These are phyloP conservation scores for Caenorhabditis becei DNA, from an alignment of 2,888 invertebrate species.

Conservation along the genomic window DNA sequence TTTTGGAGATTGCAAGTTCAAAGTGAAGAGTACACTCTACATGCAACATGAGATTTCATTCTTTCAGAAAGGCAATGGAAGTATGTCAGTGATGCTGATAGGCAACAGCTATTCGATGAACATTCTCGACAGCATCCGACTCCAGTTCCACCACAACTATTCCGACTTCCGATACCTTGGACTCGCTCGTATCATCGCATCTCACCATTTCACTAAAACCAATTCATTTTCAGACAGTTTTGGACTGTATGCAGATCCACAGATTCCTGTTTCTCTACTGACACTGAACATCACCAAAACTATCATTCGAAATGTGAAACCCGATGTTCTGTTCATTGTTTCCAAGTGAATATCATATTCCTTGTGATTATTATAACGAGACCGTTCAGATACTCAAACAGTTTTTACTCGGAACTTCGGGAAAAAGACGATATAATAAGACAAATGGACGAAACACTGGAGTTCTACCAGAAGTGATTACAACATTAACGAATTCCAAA, in stretches of 20 bases:
- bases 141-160: neutral
- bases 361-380: neutral
- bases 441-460: slow-evolving; percentile 17
- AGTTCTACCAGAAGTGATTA: slow-evolving; percentile 14
- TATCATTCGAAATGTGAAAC: slow-evolving; percentile 5
- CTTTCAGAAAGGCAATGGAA: slow-evolving; percentile 38
- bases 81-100: slow-evolving; percentile 15
- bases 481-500: neutral
- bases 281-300: neutral
- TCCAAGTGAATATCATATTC: neutral
- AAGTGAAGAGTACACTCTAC: neutral
- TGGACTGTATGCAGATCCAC: too few relatives aligned
- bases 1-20: too few relatives aligned
- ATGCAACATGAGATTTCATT: neutral
- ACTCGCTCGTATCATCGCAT: neutral
- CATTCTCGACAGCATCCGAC: neutral
- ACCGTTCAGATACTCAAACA: neutral
- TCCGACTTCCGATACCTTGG: slow-evolving; percentile 1
- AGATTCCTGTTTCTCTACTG: slow-evolving; percentile 3
- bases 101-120: slow-evolving; percentile 41
- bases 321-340: slow-evolving; percentile 21
- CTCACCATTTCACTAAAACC: neutral
- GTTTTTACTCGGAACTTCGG: neutral
- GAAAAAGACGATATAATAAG: slow-evolving; percentile 10
- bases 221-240: too few relatives aligned